Base-by-base conservation (phyloP, 2,888 invertebrate species). In the Protodeltote pygarga region DNA sequence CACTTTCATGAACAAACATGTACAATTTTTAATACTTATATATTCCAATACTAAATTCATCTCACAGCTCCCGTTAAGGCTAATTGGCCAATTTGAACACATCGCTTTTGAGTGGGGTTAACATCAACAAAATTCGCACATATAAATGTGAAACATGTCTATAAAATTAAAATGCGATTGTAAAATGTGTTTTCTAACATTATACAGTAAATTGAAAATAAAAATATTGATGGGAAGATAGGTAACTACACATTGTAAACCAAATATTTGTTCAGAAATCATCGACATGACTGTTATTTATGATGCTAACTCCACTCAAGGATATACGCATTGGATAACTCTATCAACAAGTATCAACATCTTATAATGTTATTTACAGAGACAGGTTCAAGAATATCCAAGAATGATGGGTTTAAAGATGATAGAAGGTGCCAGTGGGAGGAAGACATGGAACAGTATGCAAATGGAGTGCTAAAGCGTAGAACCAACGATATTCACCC, bases 51-150 rank as follows among this genome's bases (percentile, higher is more conserved):
- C 64, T 82, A 77, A 83, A 80, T 79, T 83, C 79, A 82, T 85
- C 83, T 89, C 89, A 90, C 89, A 90, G 90, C 89, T 88, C 85
- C 83, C 83, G 63, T 78, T 87, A 89, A 91, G 89, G 88, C 89
- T 87, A 75, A 64, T 83, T 84, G 85, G 85, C 85, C 79, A 82
- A 80, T 77, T 79, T 88, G 87, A 90, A 89, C 88, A 90, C 87
- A 85, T 79, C 64, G 57, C 67, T 75, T 51, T 47, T 50, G 10
- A 66, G 63, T 59, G 35, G 34, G 57, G 58, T 68, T 64, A 65
- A 70, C 70, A 75, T 68, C 25, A 29, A 40, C 13, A 27, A 15
- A 5, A 5, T 15, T 21, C 3, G 4, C 1, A 23, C 6, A 19
- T 11, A 9, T 9, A 3, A 19, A 5, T 2, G 1, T 3, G 5